Evolutionary conservation across 1,140 invertebrate genomes (phyloP).

Genomic region (Dysdera silvatica): DNA sequence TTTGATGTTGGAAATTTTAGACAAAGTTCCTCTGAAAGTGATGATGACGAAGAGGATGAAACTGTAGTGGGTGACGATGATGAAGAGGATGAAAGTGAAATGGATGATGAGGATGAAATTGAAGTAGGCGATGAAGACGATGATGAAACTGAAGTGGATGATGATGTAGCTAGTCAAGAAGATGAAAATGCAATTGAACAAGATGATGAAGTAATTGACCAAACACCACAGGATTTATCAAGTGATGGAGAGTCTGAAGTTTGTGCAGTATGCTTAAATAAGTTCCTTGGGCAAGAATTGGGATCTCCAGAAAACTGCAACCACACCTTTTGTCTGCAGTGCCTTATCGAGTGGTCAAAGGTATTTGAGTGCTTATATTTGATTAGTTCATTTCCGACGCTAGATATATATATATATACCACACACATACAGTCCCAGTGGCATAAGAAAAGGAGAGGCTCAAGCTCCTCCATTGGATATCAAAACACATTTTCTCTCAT

Average conservation of each 20-base stretch:
- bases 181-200: background rate
- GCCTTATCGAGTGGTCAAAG: constrained; percentile 83
- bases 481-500: too few species aligned
- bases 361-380: too few species aligned
- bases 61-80: background rate
- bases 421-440: too few species aligned
- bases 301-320: constrained; percentile 77
- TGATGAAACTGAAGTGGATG: background rate
- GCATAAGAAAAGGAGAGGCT: too few species aligned
- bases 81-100: background rate
- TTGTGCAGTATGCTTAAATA: constrained; percentile 68
- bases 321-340: constrained; percentile 79
- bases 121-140: background rate
- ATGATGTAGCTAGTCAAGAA: background rate
- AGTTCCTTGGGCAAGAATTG: constrained; percentile 59
- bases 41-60: background rate
- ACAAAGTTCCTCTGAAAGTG: background rate
- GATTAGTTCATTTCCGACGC: too few species aligned
- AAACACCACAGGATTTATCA: constrained; percentile 37
- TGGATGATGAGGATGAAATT: constrained; percentile 5
- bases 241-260: constrained; percentile 10
- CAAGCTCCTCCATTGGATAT: too few species aligned
- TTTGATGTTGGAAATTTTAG: too few species aligned
- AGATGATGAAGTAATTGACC: background rate
- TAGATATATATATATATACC: too few species aligned